phyloP scores from a whole-genome alignment of 1,140 invertebrate genomes.

The Zophobas morio region DNA sequence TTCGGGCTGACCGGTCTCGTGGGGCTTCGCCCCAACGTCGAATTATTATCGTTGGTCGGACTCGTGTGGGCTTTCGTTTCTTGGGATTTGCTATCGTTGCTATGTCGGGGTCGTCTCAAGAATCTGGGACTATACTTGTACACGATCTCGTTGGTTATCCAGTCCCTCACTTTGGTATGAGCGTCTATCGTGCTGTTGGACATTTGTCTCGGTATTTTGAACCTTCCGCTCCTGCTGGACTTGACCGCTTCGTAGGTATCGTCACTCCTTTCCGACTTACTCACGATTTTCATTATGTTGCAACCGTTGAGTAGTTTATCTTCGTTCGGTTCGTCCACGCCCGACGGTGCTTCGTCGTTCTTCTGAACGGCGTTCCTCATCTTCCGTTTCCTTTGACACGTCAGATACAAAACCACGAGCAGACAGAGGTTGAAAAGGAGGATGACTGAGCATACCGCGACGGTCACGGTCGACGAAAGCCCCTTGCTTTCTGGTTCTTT shows the following conservation, averaged over 20 bases:
- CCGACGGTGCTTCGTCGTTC: conserved; percentile 36
- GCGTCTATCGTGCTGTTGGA: conserved; percentile 87
- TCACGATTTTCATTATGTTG: conserved; percentile 72
- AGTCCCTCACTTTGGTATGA: conserved; percentile 87
- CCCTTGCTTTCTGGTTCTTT: conserved; percentile 19
- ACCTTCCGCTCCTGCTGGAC: conserved; percentile 75
- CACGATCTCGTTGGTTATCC: conserved; percentile 85
- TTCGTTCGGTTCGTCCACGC: conserved; percentile 44
- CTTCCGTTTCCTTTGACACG: conserved; percentile 73
- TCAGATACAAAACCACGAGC: conserved; percentile 84
- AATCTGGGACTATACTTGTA: conserved; percentile 80
- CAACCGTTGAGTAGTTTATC: conserved; percentile 65
- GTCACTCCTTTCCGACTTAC: conserved; percentile 70
- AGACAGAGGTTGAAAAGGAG: conserved; percentile 86
- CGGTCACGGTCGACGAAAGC: conserved; percentile 77
- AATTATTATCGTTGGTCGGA: conserved; percentile 67
- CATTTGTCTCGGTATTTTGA: conserved; percentile 78
- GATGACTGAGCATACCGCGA: conserved; percentile 84
- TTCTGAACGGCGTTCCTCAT: conserved; percentile 65
- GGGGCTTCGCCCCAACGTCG: conserved; percentile 64
- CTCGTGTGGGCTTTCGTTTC: conserved; percentile 36
- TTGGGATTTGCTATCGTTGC: conserved; percentile 43
- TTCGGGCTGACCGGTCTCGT: conserved; percentile 69
- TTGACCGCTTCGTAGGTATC: conserved; percentile 74
- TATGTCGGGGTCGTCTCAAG: conserved; percentile 66